Evolutionary conservation across 2,797 vertebrate species (phyloP), one percentile per base, ranked within the genome.

Genomic region (Decapterus maruadsi): DNA sequence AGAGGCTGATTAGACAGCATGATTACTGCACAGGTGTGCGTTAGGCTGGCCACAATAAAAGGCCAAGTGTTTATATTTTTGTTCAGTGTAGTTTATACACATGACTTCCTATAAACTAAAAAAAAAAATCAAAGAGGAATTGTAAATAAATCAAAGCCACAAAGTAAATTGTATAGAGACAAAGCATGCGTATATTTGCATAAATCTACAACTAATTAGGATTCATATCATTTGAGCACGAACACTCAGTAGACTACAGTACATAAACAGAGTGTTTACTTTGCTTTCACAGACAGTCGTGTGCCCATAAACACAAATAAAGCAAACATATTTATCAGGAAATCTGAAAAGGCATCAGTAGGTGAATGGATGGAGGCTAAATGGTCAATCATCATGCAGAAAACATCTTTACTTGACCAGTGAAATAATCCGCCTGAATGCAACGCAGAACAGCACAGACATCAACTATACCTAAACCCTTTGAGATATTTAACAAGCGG

Each of bases 351-450:
- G 22, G 29, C 19, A 31, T 46, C 31, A 63, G 59, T 17, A 61
- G 58, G 53, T 50, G 40, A 67, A 43, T 51, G 10, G 71, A 60
- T 48, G 29, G 20, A 26, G 57, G 57, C 73, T 57, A 69, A 73
- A 11, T 57, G 62, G 40, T 69, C 46, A 56, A 40, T 72, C 31
- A 68, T 10, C 58, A 4, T 57, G 55, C 16, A 13, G 50, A 7
- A 58, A 69, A 75, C 22, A 56, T 16, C 4, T 53, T 58, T 42
- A 38, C 17, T 46, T 75, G 20, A 73, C n/a, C 26, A 61, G 42
- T 2, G 34, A 46, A 72, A 63, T 2, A 19, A 73, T 34, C 26
- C 1, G 26, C 22, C 12, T 60, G 11, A 26, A 55, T 29, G 40
- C 51, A 42, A 13, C 4, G 55, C 1, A 20, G 29, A 72, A 36